Conservation (phyloP, 2,888 invertebrate genomes). For the Palloptera scutellata region DNA sequence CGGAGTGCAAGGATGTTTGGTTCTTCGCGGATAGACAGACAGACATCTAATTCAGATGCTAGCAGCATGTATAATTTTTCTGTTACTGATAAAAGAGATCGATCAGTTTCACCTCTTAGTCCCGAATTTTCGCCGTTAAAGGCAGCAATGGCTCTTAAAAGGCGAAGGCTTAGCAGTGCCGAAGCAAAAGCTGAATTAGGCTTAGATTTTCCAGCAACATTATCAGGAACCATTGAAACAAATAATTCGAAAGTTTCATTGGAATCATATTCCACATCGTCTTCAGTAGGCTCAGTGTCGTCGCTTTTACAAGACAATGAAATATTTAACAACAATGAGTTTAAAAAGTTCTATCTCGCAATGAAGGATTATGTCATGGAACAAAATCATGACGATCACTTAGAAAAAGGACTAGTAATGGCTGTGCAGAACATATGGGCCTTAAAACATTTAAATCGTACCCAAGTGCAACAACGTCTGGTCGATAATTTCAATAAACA, state of each 20-base stretch:
- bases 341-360: slow-evolving; percentile 48
- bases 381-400: slow-evolving; percentile 46
- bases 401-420: slow-evolving; percentile 50
- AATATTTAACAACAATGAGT: slow-evolving; percentile 47
- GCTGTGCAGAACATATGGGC: slow-evolving; percentile 58
- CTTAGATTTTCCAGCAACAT: no score
- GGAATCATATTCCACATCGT: not conserved
- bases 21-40: not conserved
- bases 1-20: slow-evolving; percentile 41
- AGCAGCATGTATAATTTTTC: slow-evolving; percentile 57
- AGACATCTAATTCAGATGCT: slow-evolving; percentile 49
- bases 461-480: slow-evolving; percentile 46
- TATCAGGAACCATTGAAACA: no score
- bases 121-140: slow-evolving; percentile 59
- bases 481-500: slow-evolving; percentile 25
- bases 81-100: slow-evolving; percentile 53
- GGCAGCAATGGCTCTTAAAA: slow-evolving; percentile 43
- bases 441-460: slow-evolving; percentile 45
- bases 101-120: slow-evolving; percentile 58
- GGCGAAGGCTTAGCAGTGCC: slow-evolving; percentile 49
- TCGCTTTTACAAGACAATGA: slow-evolving; percentile 36
- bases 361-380: slow-evolving; percentile 56
- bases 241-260: slow-evolving; percentile 7
- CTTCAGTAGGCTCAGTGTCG: not conserved
- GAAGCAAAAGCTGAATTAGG: slow-evolving; percentile 5